A percentile compares a stretch with the other conserved stretches of the same genome.
Conservation (phyloP, 2,797 vertebrate genomes). For the Myiotriccus ornatus region DNA sequence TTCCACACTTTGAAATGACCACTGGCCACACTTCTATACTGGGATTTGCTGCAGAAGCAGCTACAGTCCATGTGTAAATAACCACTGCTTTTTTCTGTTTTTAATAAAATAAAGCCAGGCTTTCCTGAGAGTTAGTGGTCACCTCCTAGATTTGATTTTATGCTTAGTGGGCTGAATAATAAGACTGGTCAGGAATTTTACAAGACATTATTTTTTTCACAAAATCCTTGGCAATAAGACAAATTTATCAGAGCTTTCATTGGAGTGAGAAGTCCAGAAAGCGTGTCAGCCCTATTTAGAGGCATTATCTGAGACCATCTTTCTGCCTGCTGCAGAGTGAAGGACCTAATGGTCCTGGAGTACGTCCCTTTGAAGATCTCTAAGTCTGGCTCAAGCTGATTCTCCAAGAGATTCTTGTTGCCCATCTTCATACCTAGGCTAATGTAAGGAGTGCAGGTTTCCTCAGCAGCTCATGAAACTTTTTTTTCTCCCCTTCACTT, state of each 20-base stretch:
- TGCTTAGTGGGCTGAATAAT: slow-evolving; percentile 31
- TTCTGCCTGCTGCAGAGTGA: not conserved
- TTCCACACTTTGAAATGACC: not conserved
- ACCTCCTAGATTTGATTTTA: slow-evolving; percentile 37
- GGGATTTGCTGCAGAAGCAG: not conserved
- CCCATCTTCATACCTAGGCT: not conserved
- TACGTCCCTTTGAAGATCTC: not conserved
- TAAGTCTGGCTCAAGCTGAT: not conserved
- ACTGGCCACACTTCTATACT: not conserved
- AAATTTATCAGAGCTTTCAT: not conserved
- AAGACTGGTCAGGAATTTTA: slow-evolving; percentile 27
- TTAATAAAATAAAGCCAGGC: not conserved
- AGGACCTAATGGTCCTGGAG: not conserved
- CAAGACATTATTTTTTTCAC: not conserved
- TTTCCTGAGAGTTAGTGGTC: slow-evolving; percentile 5
- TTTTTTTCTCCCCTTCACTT: not conserved
- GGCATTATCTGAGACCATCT: not conserved
- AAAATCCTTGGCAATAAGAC: not conserved
- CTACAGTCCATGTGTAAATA: not conserved
- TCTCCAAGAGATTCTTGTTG: not conserved
- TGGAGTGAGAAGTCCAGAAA: not conserved
- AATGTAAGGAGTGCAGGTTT: not conserved
- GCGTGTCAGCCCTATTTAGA: not conserved
- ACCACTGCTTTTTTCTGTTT: not conserved
- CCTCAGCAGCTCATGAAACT: not conserved